Evolutionary conservation across 2,797 vertebrate genomes (phyloP).

Genomic region (Tragelaphus eurycerus): DNA sequence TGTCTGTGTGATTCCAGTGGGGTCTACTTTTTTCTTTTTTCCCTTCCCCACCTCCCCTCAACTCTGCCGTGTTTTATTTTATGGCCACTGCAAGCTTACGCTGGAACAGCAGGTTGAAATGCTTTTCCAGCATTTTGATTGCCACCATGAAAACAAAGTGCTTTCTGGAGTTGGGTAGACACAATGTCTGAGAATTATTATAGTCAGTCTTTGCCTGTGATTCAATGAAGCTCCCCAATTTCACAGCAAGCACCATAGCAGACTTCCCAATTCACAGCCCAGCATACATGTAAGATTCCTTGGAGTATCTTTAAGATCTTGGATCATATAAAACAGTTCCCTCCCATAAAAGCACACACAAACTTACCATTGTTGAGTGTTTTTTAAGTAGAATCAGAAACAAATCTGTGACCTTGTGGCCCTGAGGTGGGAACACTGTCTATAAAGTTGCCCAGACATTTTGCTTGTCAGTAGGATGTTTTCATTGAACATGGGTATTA

Average conservation of each 20-base stretch:
- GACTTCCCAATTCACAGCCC: constrained; percentile 52
- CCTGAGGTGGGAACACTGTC: constrained; percentile 86
- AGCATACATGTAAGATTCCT: constrained; percentile 76
- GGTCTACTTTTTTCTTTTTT: constrained; percentile 23
- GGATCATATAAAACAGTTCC: constrained; percentile 82
- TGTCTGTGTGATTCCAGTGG: not conserved
- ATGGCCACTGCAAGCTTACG: not conserved
- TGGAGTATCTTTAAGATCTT: constrained; percentile 82
- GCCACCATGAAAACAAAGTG: constrained; percentile 56
- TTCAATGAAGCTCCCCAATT: constrained; percentile 51
- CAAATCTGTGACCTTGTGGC: constrained; percentile 86
- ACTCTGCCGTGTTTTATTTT: constrained; percentile 48
- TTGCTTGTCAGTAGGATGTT: constrained; percentile 84
- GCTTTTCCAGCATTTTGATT: constrained; percentile 43
- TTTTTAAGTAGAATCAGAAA: constrained; percentile 86
- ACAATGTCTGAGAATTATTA: constrained; percentile 50
- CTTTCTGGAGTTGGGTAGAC: constrained; percentile 30
- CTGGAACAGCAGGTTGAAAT: constrained; percentile 54
- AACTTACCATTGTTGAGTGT: constrained; percentile 84
- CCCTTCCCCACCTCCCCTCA: accelerated
- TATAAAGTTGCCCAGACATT: constrained; percentile 88
- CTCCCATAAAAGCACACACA: constrained; percentile 82
- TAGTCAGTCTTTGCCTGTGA: not conserved
- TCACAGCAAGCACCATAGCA: not conserved
- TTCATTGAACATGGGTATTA: constrained; percentile 80